Percentiles rank a stretch among this genome's conserved stretches.
Conservation (phyloP, 2,888 invertebrate genomes). For the Oxycera nigricornis region DNA sequence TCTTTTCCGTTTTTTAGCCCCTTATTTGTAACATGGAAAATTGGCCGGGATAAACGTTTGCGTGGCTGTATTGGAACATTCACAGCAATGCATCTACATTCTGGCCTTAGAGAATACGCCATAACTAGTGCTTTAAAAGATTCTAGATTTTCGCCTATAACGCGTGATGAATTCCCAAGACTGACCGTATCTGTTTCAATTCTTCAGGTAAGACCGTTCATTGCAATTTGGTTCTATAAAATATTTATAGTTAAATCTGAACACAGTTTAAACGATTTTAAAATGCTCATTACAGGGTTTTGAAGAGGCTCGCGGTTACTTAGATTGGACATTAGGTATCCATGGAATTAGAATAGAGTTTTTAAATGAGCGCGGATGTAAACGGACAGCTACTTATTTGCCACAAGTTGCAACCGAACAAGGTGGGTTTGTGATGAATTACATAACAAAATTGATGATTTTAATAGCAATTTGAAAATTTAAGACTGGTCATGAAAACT, state of each 20-base stretch:
- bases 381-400: slow-evolving; percentile 96
- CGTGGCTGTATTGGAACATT: slow-evolving; percentile 99
- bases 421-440: slow-evolving; percentile 68
- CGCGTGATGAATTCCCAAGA: slow-evolving; percentile 89
- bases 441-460: slow-evolving; percentile 38
- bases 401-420: slow-evolving; percentile 98
- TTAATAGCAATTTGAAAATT: not conserved
- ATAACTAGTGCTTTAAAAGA: slow-evolving; percentile 98
- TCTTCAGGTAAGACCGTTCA: slow-evolving; percentile 68
- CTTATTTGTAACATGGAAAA: slow-evolving; percentile 99
- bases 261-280: no score
- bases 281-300: slow-evolving; percentile 68
- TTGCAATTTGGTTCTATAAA: no score
- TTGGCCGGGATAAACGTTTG: slow-evolving; percentile 92
- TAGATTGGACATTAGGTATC: slow-evolving; percentile 96
- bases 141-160: slow-evolving; percentile 94
- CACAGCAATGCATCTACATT: slow-evolving; percentile 93
- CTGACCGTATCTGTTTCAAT: slow-evolving; percentile 96
- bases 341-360: slow-evolving; percentile 99
- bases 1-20: slow-evolving; percentile 71
- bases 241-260: no score
- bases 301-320: slow-evolving; percentile 92
- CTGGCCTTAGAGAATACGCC: slow-evolving; percentile 94
- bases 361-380: slow-evolving; percentile 88
- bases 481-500: no score